Evolutionary conservation across 2,113 vertebrate genomes (phyloP), one percentile per base, ranked within the genome.

Genomic region (Upupa epops): DNA sequence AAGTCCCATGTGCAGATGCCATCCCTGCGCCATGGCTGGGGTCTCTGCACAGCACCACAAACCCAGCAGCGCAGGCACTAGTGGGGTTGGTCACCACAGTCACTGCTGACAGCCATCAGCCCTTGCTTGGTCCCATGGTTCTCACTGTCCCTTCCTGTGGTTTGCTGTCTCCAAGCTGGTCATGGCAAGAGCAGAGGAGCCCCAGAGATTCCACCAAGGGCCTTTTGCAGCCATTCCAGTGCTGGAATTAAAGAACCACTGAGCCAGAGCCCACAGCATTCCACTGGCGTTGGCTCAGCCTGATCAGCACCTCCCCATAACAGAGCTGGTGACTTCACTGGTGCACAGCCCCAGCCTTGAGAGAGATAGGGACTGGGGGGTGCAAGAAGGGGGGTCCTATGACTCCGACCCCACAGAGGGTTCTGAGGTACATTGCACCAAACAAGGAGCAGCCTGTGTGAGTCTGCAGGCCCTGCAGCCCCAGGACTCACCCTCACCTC

Each of bases 401-500:
- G 1, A 0, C 20, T 66, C 26, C 32, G 83, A 32, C 34, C 49
- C 64, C 40, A 7, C 0, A 0, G 29, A 52, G 45, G 25, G 26
- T 7, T 40, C 54, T 28, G 80, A 68, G 64, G 31, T 11, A 36
- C 45, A 9, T 42, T 4, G 2, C 6, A 0, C 4, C 2, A 4
- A 9, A 31, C 0, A 5, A 46, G 61, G 22, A 81, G 60, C 56
- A 16, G 10, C 0, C 2, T 40, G 34, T 1, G 1, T 46, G 25
- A 42, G 40, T 63, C 20, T 2, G 0, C 58, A 26, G n/a, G 74
- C 60, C 4, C 64, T 13, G 16, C 25, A 0, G 71, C 81, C 28
- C 31, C 59, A 28, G 42, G 92, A 96, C 96, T 96, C 93, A 91
- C 95, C 66, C 96, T 96, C 93, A 91, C 95, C 66, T 96, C 55